These are phyloP conservation scores for Dysidea cf. avara DNA, from an alignment of 37 sponge, comb jelly and placozoan genomes.

Conservation along the genomic window DNA sequence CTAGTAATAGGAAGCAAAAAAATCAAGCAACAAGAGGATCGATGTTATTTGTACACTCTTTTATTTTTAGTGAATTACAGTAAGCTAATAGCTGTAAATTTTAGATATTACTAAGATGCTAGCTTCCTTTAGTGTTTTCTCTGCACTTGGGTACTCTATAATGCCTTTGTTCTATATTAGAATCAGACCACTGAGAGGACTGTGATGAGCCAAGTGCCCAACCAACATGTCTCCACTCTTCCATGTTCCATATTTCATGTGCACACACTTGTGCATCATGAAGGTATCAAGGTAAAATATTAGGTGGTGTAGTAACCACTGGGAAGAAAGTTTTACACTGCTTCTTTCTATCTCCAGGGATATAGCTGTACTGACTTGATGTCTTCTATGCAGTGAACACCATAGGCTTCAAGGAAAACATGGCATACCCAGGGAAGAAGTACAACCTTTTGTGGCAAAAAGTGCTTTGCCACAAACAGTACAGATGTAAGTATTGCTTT, in stretches of 20 bases:
- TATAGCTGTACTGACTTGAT: background rate
- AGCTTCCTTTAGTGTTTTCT: constrained; percentile 13
- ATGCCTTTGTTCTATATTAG: background rate
- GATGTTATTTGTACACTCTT: background rate
- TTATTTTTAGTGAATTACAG: background rate
- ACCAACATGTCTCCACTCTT: constrained; percentile 5
- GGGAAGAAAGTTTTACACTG: constrained; percentile 1
- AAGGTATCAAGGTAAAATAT: constrained; percentile 4
- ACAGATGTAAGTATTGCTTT: background rate
- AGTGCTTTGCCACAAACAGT: background rate
- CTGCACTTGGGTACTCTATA: no score
- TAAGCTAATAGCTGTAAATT: no score
- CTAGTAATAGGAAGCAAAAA: background rate
- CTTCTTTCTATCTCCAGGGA: background rate
- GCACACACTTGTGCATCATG: constrained; percentile 9
- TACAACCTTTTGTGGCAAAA: constrained; percentile 6
- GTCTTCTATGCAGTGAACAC: background rate
- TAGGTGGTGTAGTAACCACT: constrained; percentile 18
- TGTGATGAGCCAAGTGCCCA: constrained; percentile 18
- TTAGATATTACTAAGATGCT: background rate
- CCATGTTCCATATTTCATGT: constrained; percentile 16
- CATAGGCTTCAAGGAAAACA: background rate
- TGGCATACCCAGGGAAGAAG: constrained; percentile 1
- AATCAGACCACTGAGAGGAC: background rate
- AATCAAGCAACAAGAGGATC: background rate